These are phyloP conservation scores for Colostygia pectinataria DNA, from an alignment of 2,888 invertebrate species.

Conservation along the genomic window DNA sequence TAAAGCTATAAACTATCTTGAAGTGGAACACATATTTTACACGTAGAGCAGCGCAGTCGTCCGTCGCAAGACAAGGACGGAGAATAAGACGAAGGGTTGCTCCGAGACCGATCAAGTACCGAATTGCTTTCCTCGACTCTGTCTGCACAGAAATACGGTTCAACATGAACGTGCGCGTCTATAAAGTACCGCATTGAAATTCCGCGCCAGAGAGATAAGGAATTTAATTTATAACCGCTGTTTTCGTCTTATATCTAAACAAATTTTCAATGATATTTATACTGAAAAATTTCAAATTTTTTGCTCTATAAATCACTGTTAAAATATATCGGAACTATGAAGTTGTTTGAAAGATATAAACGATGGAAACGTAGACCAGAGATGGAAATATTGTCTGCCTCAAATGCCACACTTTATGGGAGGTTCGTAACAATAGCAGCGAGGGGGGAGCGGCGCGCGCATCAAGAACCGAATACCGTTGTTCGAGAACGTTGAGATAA, in stretches of 20 bases:
- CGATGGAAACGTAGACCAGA: conserved; percentile 64
- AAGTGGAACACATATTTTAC: conserved; percentile 41
- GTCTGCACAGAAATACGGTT: conserved; percentile 56
- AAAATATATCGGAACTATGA: conserved; percentile 23
- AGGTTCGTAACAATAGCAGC: conserved; percentile 82
- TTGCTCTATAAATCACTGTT: conserved; percentile 48
- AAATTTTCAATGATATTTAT: conserved; percentile 32
- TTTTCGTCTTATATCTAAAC: conserved; percentile 33
- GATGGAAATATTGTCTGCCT: conserved; percentile 70
- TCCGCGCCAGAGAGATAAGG: conserved; percentile 80
- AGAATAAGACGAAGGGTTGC: conserved; percentile 84
- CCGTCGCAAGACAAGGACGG: conserved; percentile 82
- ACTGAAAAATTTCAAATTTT: conserved; percentile 71
- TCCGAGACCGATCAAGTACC: conserved; percentile 76
- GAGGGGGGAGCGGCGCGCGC: conserved; percentile 77
- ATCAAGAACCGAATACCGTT: conserved; percentile 68
- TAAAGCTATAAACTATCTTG: conserved; percentile 28
- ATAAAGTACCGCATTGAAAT: conserved; percentile 81
- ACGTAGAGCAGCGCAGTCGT: conserved; percentile 75
- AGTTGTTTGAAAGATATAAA: conserved; percentile 43
- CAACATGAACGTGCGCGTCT: conserved; percentile 70
- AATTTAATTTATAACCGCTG: conserved; percentile 64
- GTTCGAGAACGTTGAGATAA: conserved; percentile 64
- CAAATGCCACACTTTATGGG: conserved; percentile 69
- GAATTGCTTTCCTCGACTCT: conserved; percentile 54